phyloP scores from a whole-genome alignment of 2,113 vertebrate species.

The Abramis brama region DNA sequence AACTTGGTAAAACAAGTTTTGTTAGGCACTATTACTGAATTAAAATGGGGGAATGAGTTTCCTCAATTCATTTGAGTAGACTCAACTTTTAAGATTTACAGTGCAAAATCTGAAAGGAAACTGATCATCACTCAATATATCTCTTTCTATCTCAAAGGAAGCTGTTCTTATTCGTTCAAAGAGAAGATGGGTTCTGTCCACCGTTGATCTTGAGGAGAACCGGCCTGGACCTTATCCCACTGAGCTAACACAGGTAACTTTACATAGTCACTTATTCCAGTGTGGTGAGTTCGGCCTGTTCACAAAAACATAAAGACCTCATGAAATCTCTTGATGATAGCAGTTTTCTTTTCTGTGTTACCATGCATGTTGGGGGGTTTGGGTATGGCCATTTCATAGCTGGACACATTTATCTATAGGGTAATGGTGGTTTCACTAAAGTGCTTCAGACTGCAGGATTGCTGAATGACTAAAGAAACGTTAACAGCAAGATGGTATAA shows the following conservation, averaged over 20 bases:
- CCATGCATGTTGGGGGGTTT: not conserved
- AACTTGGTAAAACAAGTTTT: no score
- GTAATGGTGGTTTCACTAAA: no score
- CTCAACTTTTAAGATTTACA: no score
- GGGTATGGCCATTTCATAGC: no score
- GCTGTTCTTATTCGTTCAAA: constrained; percentile 72
- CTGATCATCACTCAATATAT: not conserved
- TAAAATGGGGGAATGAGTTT: no score
- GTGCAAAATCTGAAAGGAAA: not conserved
- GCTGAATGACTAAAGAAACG: no score
- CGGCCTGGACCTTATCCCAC: constrained; percentile 75
- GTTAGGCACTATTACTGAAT: no score
- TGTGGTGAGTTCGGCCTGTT: not conserved
- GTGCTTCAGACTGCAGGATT: no score
- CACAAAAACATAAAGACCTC: not conserved
- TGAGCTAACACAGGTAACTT: constrained; percentile 67
- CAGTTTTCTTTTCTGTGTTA: not conserved
- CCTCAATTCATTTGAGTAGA: no score
- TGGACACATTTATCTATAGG: no score
- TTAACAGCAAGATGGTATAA: no score
- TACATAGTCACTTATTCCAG: not conserved
- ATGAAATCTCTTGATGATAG: not conserved
- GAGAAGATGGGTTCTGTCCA: constrained; percentile 84
- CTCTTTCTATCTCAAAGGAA: constrained; percentile 49
- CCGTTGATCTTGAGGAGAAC: constrained; percentile 80